These are phyloP conservation scores for Melinaea marsaeus DNA, from an alignment of 2,888 invertebrate genomes.

Conservation along the genomic window DNA sequence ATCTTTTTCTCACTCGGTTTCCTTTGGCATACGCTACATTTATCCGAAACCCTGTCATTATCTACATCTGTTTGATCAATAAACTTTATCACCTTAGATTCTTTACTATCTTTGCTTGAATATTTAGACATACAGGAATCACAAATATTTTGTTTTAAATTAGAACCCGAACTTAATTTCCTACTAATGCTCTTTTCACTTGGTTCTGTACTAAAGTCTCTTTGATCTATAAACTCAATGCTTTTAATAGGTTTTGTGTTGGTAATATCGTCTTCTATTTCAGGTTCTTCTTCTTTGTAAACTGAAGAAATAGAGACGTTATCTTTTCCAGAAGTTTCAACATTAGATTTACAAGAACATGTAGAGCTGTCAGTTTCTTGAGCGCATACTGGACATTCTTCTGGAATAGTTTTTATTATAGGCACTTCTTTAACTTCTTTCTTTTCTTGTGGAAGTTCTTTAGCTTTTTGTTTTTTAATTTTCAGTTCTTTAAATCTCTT, in stretches of 20 bases:
- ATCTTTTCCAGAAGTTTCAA: neutral
- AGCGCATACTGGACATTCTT: neutral
- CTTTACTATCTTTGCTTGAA: too few relatives aligned
- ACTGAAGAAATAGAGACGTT: too few relatives aligned
- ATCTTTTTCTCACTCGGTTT: neutral
- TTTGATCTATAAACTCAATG: conserved; percentile 8
- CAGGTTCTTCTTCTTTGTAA: conserved; percentile 2
- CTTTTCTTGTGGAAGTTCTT: conserved; percentile 7
- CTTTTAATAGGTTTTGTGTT: neutral
- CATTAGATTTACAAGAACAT: neutral
- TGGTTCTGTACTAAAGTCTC: conserved; percentile 18
- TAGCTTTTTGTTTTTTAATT: conserved; percentile 26
- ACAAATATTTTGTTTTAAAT: neutral
- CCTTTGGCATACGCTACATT: neutral
- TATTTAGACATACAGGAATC: too few relatives aligned
- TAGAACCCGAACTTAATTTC: neutral
- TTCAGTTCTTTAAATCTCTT: conserved; percentile 44
- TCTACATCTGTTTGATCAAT: conserved; percentile 26
- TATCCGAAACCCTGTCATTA: conserved; percentile 8
- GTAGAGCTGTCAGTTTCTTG: neutral
- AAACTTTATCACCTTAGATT: neutral
- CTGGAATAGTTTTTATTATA: neutral
- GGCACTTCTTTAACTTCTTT: conserved; percentile 6
- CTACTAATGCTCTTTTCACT: neutral
- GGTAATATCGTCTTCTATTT: conserved; percentile 10